phyloP scores from a whole-genome alignment of 2,113 vertebrate species.

The Protobothrops flavoviridis region DNA sequence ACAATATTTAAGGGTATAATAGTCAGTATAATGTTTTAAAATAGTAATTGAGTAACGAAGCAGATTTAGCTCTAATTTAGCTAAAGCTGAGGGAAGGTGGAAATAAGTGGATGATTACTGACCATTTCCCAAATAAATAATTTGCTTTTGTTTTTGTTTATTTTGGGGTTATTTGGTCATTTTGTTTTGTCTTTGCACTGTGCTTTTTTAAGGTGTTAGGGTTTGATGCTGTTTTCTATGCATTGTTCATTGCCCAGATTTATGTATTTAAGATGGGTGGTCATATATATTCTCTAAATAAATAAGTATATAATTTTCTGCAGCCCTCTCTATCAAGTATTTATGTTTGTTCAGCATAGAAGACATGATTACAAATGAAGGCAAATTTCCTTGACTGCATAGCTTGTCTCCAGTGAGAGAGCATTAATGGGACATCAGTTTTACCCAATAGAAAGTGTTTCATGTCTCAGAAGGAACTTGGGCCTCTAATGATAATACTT shows the following conservation, averaged over 20 bases:
- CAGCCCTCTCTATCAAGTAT: no score
- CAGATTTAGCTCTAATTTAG: not conserved
- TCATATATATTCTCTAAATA: not conserved
- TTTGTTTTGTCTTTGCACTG: not conserved
- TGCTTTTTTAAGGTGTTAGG: not conserved
- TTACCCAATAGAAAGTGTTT: no score
- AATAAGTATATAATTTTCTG: not conserved
- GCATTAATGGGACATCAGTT: not conserved
- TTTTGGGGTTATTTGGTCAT: not conserved
- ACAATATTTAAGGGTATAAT: not conserved
- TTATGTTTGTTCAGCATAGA: not conserved
- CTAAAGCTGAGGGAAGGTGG: not conserved
- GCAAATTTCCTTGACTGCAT: not conserved
- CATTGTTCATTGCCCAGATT: not conserved
- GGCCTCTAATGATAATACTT: not conserved
- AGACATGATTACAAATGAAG: not conserved
- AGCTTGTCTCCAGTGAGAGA: not conserved
- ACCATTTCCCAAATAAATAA: not conserved
- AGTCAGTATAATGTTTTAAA: not conserved
- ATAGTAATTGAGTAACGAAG: not conserved
- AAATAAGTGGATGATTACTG: not conserved
- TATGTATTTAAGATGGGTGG: not conserved
- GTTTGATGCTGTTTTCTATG: not conserved
- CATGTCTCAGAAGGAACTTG: not conserved
- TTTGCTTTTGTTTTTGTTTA: not conserved